Conservation (phyloP, 2,888 invertebrate species). For the Geophilus truncorum region DNA sequence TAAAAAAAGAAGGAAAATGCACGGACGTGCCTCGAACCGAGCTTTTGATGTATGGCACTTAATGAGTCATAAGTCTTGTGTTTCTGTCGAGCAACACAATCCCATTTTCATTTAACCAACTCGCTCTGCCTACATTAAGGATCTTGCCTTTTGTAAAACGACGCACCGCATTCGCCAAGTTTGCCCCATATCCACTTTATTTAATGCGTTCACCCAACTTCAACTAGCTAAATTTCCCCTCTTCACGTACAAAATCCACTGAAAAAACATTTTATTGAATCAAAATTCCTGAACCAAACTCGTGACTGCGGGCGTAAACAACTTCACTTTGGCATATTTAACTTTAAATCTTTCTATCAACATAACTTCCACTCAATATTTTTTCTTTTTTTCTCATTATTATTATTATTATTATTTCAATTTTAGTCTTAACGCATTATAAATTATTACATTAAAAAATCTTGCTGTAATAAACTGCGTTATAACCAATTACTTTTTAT, state of each 20-base stretch:
- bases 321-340: not conserved
- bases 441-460: too few relatives aligned
- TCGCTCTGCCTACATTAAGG: not conserved
- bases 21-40: not conserved
- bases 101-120: not conserved
- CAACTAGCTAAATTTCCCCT: not conserved
- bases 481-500: too few relatives aligned
- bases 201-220: not conserved
- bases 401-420: too few relatives aligned
- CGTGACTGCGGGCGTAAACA: not conserved
- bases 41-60: not conserved
- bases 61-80: not conserved
- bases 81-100: not conserved
- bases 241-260: not conserved
- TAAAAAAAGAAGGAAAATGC: not conserved
- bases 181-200: not conserved
- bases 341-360: not conserved
- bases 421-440: not conserved
- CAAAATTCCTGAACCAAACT: not conserved
- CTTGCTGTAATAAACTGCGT: too few relatives aligned
- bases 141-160: not conserved
- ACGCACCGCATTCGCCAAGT: not conserved
- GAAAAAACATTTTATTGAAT: not conserved
- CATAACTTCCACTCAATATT: not conserved
- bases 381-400: too few relatives aligned